A percentile compares a stretch with the other conserved stretches of the same genome.
These are phyloP conservation scores for Ochropleura leucogaster DNA, from an alignment of 2,888 invertebrate species.

Conservation along the genomic window DNA sequence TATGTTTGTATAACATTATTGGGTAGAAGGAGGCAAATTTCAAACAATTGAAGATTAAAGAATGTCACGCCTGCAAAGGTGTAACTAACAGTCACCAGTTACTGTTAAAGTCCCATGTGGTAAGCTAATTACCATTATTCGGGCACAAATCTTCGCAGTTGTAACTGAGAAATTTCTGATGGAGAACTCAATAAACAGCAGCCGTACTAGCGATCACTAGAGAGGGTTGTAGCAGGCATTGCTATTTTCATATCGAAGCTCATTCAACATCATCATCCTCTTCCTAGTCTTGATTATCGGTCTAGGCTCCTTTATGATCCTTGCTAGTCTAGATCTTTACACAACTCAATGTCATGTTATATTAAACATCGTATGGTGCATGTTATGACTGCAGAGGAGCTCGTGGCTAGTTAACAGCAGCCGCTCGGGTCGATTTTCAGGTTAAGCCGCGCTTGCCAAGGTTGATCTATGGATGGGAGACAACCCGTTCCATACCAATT, in stretches of 20 bases:
- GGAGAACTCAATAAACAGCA: background rate
- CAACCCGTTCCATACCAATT: too few relatives aligned
- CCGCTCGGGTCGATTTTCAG: too few relatives aligned
- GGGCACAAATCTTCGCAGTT: background rate
- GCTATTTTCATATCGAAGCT: background rate
- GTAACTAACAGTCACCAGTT: background rate
- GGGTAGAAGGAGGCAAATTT: background rate
- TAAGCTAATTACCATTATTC: background rate
- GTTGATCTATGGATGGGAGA: too few relatives aligned
- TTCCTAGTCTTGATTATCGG: background rate
- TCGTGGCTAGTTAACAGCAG: too few relatives aligned
- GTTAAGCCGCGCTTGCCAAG: too few relatives aligned
- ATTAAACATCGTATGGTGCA: background rate
- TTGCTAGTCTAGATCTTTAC: background rate
- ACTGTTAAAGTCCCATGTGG: too few relatives aligned
- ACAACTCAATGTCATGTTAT: background rate
- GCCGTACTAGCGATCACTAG: background rate
- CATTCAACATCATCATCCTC: background rate
- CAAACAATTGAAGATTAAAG: too few relatives aligned
- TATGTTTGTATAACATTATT: background rate
- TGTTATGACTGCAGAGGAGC: background rate
- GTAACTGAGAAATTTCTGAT: background rate
- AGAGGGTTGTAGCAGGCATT: too few relatives aligned
- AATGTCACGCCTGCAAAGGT: background rate
- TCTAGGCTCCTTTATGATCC: background rate